Conservation (phyloP, 1,140 invertebrate genomes). For the Uloborus diversus region DNA sequence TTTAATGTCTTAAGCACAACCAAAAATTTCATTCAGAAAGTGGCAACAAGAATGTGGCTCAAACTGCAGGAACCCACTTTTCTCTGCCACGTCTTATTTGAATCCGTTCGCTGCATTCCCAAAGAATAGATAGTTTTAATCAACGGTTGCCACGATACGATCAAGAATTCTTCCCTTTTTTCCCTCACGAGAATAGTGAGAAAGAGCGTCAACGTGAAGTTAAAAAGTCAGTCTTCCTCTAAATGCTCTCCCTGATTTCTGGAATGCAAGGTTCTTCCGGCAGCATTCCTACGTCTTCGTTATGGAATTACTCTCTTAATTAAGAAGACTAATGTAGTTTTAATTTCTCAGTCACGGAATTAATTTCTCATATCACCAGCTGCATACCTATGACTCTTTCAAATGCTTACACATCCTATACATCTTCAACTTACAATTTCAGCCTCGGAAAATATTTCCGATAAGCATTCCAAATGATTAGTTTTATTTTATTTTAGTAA, state of each 20-base stretch:
- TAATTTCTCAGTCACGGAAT: neutral
- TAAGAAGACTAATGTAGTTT: neutral
- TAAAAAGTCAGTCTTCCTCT: neutral
- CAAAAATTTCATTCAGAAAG: too few relatives aligned
- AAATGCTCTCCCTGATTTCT: neutral
- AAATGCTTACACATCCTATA: too few relatives aligned
- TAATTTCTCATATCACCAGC: too few relatives aligned
- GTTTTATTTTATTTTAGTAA: too few relatives aligned
- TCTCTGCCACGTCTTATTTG: too few relatives aligned
- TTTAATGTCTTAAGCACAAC: too few relatives aligned
- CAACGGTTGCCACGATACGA: neutral
- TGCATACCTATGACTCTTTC: too few relatives aligned
- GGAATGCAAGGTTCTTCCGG: neutral
- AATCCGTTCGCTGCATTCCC: neutral
- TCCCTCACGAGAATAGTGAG: neutral
- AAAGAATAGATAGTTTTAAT: neutral
- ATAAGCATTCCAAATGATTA: too few relatives aligned
- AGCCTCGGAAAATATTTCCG: too few relatives aligned
- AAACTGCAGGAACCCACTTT: too few relatives aligned
- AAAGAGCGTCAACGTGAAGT: neutral
- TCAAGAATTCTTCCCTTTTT: neutral
- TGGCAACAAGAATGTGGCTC: too few relatives aligned
- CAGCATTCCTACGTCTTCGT: neutral
- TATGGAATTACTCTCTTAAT: neutral
- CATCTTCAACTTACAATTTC: too few relatives aligned